Evolutionary conservation across 2,888 invertebrate genomes (phyloP).

Genomic region (Mesochorus sp.): DNA sequence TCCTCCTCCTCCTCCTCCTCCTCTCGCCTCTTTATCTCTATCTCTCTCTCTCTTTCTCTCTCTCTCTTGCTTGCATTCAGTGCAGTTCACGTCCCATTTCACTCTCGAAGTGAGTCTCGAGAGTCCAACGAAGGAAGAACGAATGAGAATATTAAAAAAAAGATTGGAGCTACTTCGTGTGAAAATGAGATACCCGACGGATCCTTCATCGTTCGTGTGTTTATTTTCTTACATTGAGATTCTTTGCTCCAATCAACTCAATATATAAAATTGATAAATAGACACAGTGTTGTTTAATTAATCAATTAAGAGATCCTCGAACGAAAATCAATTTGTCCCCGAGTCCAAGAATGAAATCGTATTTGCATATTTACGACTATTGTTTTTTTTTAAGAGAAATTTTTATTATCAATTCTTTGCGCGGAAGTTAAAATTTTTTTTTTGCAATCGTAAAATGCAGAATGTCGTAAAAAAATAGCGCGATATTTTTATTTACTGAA

Average conservation of each 20-base stretch:
- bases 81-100: constrained; percentile 28
- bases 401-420: background rate
- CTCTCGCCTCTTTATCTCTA: too few species aligned
- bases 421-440: background rate
- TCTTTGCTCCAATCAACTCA: too few species aligned
- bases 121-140: background rate
- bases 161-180: background rate
- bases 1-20: too few species aligned
- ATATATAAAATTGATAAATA: too few species aligned
- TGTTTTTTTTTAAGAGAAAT: too few species aligned
- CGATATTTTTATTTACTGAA: background rate
- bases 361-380: too few species aligned
- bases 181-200: background rate
- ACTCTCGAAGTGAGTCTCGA: constrained; percentile 26
- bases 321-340: too few species aligned
- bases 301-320: too few species aligned
- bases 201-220: background rate
- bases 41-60: too few species aligned
- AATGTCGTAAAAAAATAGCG: background rate
- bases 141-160: background rate
- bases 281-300: too few species aligned
- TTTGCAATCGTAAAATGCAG: background rate
- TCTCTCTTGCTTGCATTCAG: constrained; percentile 25
- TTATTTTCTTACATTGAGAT: background rate
- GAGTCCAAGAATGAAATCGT: too few species aligned